Evolutionary conservation across 2,113 vertebrate genomes (phyloP).

Genomic region (Tetraodon nigroviridis): DNA sequence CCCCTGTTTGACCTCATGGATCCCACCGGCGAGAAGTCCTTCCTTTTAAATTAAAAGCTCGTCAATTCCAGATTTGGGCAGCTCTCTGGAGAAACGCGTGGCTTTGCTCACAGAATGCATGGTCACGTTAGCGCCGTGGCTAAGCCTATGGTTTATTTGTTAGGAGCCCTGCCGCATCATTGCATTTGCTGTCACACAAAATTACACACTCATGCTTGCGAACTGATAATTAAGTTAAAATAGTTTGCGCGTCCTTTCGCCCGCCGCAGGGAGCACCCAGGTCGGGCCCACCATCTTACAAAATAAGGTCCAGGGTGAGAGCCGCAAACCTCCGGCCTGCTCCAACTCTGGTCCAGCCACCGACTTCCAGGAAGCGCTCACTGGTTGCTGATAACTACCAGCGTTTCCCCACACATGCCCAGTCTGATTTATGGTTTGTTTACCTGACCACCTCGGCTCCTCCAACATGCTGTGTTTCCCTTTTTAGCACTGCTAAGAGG

Average conservation of each 20-base stretch:
- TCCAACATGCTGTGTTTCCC: slow-evolving; percentile 26
- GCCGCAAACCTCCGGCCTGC: slow-evolving; percentile 51
- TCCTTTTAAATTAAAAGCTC: slow-evolving; percentile 15
- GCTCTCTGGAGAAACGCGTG: slow-evolving; percentile 32
- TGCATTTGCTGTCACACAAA: slow-evolving; percentile 50
- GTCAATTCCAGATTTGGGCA: background rate
- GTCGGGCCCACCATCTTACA: slow-evolving; percentile 52
- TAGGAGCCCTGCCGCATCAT: slow-evolving; percentile 26
- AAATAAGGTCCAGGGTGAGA: slow-evolving; percentile 42
- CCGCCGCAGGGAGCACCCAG: slow-evolving; percentile 32
- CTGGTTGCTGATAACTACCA: slow-evolving; percentile 36
- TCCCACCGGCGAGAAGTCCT: too few species aligned
- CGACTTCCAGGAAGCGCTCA: slow-evolving; percentile 12
- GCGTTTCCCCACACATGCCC: slow-evolving; percentile 10
- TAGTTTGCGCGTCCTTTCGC: slow-evolving; percentile 41
- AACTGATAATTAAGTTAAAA: slow-evolving; percentile 68
- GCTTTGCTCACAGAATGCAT: slow-evolving; percentile 29
- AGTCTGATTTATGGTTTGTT: slow-evolving; percentile 34
- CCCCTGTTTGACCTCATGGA: too few species aligned
- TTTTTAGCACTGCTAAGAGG: slow-evolving; percentile 27
- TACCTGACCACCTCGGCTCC: slow-evolving; percentile 35
- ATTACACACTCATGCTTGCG: slow-evolving; percentile 38
- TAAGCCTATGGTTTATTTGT: slow-evolving; percentile 50
- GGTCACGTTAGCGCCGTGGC: slow-evolving; percentile 30
- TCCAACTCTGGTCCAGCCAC: slow-evolving; percentile 57